phyloP scores from a whole-genome alignment of 2,888 invertebrate species.

The Patella pellucida region DNA sequence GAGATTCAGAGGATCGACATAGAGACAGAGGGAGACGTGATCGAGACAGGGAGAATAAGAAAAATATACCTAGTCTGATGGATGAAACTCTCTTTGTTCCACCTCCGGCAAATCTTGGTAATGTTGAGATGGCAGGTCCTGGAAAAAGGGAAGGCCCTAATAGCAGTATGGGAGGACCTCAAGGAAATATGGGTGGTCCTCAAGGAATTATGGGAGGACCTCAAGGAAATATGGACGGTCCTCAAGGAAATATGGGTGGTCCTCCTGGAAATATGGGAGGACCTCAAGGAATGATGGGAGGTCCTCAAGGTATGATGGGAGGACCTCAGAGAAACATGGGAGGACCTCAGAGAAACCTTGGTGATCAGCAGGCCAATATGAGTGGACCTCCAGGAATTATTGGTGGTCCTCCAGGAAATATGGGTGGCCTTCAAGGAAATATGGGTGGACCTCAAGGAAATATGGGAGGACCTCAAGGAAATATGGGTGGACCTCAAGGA shows the following conservation, averaged over 20 bases:
- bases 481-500: conserved; percentile 17
- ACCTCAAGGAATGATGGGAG: background rate
- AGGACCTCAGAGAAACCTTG: too few relatives aligned
- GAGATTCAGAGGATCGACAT: conserved; percentile 5
- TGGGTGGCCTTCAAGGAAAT: conserved; percentile 3
- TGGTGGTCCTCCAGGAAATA: background rate
- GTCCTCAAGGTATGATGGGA: background rate
- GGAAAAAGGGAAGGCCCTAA: background rate
- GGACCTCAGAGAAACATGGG: background rate
- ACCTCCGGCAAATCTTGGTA: background rate
- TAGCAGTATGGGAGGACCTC: background rate
- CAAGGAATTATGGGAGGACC: background rate
- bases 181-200: conserved; percentile 18
- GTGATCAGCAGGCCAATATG: too few relatives aligned
- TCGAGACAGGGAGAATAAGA: conserved; percentile 14
- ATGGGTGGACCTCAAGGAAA: conserved; percentile 2
- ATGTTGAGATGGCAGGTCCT: background rate
- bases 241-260: conserved; percentile 17
- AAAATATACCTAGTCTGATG: conserved; percentile 2
- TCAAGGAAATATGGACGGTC: background rate
- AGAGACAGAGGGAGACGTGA: conserved; percentile 10
- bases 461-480: conserved; percentile 17
- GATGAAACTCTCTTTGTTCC: background rate
- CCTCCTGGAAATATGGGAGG: background rate
- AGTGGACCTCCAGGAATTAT: background rate